These are phyloP conservation scores for Agapornis canus DNA, from an alignment of 2,797 vertebrate species.

Conservation along the genomic window DNA sequence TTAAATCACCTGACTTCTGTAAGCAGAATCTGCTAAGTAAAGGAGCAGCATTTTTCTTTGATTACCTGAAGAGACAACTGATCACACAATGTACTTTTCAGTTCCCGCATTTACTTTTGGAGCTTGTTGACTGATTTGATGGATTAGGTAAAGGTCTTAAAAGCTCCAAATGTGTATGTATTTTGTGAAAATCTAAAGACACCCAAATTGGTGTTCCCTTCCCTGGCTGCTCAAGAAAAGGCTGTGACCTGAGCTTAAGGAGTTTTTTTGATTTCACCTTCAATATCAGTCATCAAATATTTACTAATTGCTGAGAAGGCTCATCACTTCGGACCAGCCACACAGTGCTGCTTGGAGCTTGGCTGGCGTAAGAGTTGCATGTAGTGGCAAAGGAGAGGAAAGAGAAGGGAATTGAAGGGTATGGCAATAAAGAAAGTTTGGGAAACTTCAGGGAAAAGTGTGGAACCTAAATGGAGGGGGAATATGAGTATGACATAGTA, in stretches of 20 bases:
- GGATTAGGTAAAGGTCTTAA: neutral
- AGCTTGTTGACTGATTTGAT: neutral
- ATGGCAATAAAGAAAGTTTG: neutral
- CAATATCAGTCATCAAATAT: neutral
- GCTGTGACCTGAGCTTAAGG: neutral
- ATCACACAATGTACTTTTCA: neutral
- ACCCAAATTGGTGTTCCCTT: neutral
- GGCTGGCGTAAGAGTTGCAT: neutral
- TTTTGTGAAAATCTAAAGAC: neutral
- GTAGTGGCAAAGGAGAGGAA: neutral
- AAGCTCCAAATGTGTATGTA: neutral
- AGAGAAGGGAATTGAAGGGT: neutral
- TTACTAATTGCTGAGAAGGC: neutral
- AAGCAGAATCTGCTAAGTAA: neutral
- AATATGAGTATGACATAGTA: neutral
- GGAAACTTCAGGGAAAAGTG: neutral
- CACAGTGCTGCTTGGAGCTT: neutral
- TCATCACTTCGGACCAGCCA: neutral
- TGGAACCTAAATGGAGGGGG: neutral
- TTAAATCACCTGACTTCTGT: neutral
- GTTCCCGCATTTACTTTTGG: neutral
- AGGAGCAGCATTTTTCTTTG: neutral
- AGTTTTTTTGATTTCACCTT: neutral
- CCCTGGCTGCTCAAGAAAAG: neutral
- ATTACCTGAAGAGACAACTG: neutral